Evolutionary conservation across 2,888 invertebrate genomes (phyloP), one percentile per base, ranked within the genome.

Genomic region (Drosophila fungiperda): DNA sequence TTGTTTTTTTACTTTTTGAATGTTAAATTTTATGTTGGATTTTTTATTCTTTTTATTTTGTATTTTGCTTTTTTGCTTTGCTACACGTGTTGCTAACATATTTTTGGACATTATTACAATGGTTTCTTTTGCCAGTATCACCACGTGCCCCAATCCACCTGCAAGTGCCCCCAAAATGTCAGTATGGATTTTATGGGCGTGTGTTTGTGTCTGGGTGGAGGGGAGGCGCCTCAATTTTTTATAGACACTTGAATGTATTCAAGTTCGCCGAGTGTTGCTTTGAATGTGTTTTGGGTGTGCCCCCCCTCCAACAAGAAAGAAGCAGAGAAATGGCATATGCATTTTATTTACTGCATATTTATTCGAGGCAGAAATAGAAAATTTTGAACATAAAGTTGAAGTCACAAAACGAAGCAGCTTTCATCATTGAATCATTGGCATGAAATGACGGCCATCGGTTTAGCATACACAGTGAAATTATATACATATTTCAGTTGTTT

Each of bases 31-130:
- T 53, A 36, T 35, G 54, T 68, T 58, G 45, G 53, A 61, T 65
- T 67, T 76, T 76, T 35, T 76, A 62, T 73, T 42, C 61, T 57
- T 72, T 61, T 64, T 63, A 50, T 73, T 74, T 36, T 38, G 32
- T 66, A 32, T 78, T 58, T 73, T 53, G 38, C 60, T 54, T 66
- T 68, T 26, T 61, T 55, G 55, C 54, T 23, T 45, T 60, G 82
- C 82, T 89, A 79, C 87, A 87, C 87, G 87, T 87, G 87, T 87
- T 83, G 83, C 87, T 68, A 88, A 87, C 87, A 89, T 89, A 85
- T 87, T 87, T 87, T 87, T 87, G 84, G 87, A 84, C 81, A 87
- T 87, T 88, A 86, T 86, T 87, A 89, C 89, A 89, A 84, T 87
- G 87, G 72, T 76, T 76, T 71, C 70, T 65, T 67, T 53, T 58